A percentile compares a stretch with the other conserved stretches of the same genome.
These are phyloP conservation scores for Drosophila equinoxialis DNA, from an alignment of 1,140 invertebrate genomes.

Conservation along the genomic window DNA sequence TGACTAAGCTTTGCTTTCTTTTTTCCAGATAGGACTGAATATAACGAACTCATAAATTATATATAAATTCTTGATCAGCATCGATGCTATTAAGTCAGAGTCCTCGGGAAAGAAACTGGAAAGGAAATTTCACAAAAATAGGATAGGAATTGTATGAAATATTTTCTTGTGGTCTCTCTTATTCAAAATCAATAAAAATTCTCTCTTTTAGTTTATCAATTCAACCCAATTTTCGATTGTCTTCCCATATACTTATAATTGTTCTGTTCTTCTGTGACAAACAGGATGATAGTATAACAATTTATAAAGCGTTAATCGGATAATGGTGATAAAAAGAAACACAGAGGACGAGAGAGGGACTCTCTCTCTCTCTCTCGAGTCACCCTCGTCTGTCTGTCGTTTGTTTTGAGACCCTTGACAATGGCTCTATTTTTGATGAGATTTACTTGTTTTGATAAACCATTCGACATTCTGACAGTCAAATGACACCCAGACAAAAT, in stretches of 20 bases:
- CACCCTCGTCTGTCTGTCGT: neutral
- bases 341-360: too few species aligned
- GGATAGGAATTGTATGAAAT: too few species aligned
- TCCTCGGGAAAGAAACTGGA: too few species aligned
- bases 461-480: slow-evolving; percentile 66
- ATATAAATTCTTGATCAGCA: too few species aligned
- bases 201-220: too few species aligned
- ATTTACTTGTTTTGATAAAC: slow-evolving; percentile 77
- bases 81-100: too few species aligned
- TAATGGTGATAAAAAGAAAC: neutral
- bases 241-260: slow-evolving; percentile 5
- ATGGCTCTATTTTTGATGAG: slow-evolving; percentile 79
- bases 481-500: slow-evolving; percentile 57
- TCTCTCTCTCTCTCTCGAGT: neutral
- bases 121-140: too few species aligned
- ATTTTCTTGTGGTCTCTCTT: too few species aligned
- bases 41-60: too few species aligned
- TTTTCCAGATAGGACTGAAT: too few species aligned
- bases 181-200: too few species aligned
- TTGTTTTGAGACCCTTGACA: slow-evolving; percentile 50
- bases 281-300: slow-evolving; percentile 56
- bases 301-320: slow-evolving; percentile 70
- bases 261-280: slow-evolving; percentile 40
- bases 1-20: neutral
- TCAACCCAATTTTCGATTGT: neutral